Base-by-base conservation (phyloP, 2,113 vertebrate genomes). In the Pelmatolapia mariae region DNA sequence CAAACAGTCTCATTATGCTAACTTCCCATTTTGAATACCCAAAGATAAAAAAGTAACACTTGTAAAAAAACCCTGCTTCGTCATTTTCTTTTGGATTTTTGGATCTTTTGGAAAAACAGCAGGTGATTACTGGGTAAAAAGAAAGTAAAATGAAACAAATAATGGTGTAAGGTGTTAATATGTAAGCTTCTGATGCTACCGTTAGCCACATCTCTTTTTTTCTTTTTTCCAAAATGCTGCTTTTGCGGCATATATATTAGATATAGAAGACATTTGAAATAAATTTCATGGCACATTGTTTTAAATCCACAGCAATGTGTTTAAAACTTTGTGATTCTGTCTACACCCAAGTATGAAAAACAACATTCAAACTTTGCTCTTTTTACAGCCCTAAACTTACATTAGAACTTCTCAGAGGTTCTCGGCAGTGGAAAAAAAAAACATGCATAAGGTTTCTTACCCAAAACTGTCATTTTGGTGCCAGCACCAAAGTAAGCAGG, bases 401-500 rank as follows among this genome's bases (percentile, higher is more conserved):
- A 36, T n/a, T n/a, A 63, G 59, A 63, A 63, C 31, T 36, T 63
- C 59, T 63, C 31, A 63, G 59, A 63, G 10, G 2, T 63, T 63
- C 31, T 63, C 10, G 1, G 31, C 6, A 63, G 31, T 63, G 43
- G 0, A 12, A 50, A 50, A 26, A 8, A 31, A 56, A 19, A 10
- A 31, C 22, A 8, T 24, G 16, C 12, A 19, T 29, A 38, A 31
- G 9, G 9, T 83, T 85, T 91, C 92, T 91, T 84, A 90, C 87
- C 89, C 13, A 88, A 33, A 4, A 98, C 96, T 0, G 95, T 96
- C 40, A 98, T 94, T 88, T 95, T 97, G 83, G 97, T 98, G 38
- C 97, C 97, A 7, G 5, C 19, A 18, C 97, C 97, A 4, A 98
- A 98, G 87, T 66, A 82, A 7, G 95, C 90, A 13, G 56, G 95